A percentile compares a stretch with the other conserved stretches of the same genome.
phyloP scores from a whole-genome alignment of 2,888 invertebrate genomes.

The Artemia sinica region DNA sequence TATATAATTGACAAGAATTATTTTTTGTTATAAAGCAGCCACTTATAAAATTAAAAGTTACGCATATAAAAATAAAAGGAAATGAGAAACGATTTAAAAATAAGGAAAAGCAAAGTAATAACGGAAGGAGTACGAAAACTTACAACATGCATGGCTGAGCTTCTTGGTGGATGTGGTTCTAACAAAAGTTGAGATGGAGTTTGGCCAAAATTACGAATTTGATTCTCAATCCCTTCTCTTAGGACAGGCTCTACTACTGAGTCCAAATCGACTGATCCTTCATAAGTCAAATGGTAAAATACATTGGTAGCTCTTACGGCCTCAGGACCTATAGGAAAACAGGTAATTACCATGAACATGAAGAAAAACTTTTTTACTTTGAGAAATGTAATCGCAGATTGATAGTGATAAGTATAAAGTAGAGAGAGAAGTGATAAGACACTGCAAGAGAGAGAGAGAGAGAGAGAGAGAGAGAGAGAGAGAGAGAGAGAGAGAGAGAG shows the following conservation, averaged over 20 bases:
- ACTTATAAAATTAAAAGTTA: too few relatives aligned
- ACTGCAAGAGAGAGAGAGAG: too few relatives aligned
- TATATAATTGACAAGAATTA: too few relatives aligned
- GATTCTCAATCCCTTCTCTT: constrained; percentile 79
- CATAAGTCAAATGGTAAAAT: constrained; percentile 97
- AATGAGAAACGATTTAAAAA: constrained; percentile 4
- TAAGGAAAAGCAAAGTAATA: neutral
- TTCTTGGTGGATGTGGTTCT: constrained; percentile 95
- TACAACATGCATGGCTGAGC: constrained; percentile 82
- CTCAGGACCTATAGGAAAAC: constrained; percentile 54
- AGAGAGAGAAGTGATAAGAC: neutral
- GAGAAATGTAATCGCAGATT: too few relatives aligned
- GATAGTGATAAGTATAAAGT: too few relatives aligned
- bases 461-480: too few relatives aligned
- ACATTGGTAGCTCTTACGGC: constrained; percentile 94
- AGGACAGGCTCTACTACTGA: constrained; percentile 73
- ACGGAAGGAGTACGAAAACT: constrained; percentile 25
- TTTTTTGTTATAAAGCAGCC: too few relatives aligned
- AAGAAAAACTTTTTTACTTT: too few relatives aligned
- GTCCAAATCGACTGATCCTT: constrained; percentile 86
- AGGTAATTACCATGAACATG: neutral
- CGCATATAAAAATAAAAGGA: neutral
- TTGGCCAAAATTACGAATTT: constrained; percentile 95
- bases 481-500: too few relatives aligned
- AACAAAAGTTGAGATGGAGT: constrained; percentile 92